These are phyloP conservation scores for Oxystoma pomonae DNA, from an alignment of 2,888 invertebrate species.

Conservation along the genomic window DNA sequence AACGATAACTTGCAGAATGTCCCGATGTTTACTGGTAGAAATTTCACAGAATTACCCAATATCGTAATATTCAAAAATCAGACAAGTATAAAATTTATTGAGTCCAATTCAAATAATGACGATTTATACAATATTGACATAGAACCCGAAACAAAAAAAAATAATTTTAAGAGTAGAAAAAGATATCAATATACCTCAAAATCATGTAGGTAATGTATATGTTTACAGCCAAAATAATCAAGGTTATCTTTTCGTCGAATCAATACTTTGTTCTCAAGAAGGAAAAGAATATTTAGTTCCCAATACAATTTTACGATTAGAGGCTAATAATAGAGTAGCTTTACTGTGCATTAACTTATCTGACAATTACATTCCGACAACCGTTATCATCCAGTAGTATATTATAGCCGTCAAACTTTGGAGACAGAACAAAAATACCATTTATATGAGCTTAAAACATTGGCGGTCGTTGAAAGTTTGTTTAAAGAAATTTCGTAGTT, in stretches of 20 bases:
- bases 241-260: constrained; percentile 2
- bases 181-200: no score
- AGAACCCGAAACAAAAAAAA: background rate
- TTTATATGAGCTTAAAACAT: constrained; percentile 22
- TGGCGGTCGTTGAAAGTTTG: constrained; percentile 6
- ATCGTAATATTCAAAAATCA: background rate
- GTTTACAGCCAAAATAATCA: background rate
- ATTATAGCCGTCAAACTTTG: constrained; percentile 32
- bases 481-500: constrained; percentile 11
- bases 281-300: constrained; percentile 1
- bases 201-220: background rate
- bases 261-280: constrained; percentile 1
- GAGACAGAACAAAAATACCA: constrained; percentile 13
- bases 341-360: no score
- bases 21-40: background rate
- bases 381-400: constrained; percentile 30
- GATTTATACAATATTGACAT: background rate
- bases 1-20: background rate
- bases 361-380: constrained; percentile 28
- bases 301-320: no score
- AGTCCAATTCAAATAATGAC: no score
- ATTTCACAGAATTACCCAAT: constrained; percentile 2
- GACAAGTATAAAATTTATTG: background rate
- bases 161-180: background rate
- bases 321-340: no score